Evolutionary conservation across 2,888 invertebrate genomes (phyloP), one percentile per base, ranked within the genome.

Genomic region (Amiota minor): DNA sequence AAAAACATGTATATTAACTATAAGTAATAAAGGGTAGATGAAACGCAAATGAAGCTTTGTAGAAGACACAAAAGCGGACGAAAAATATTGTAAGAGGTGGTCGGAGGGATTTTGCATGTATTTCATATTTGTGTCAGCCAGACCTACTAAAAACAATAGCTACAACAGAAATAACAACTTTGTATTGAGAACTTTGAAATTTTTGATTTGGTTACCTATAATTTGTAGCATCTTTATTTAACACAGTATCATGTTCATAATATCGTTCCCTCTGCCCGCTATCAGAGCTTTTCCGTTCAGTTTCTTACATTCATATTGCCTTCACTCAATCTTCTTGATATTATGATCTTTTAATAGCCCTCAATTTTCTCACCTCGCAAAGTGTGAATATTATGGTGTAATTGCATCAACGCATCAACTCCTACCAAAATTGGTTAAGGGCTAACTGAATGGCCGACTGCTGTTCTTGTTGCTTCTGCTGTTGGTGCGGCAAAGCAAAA

Each of bases 371-470:
- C 89, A 89, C 90, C 89, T 89, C 89, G 87, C 88, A 88, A 89
- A 89, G 89, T 89, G 89, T 89, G 89, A 89, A 89, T 89, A 89
- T 89, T 89, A 89, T 89, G 88, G 89, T 89, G 89, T 89, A 89
- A 89, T 89, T 89, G 89, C 89, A 88, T 89, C 89, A 89, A 89
- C 89, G 89, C 87, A 89, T 87, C 89, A 89, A 88, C 89, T 88
- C 88, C 88, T 88, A 88, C 88, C 88, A 88, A 88, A 87, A 88
- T 87, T 80, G 80, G 83, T 84, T 80, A 80, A 80, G 79, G 86
- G 83, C 81, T 78, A 84, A 78, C 80, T 65, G 53, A 16, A 70
- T 61, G 47, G 79, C 74, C 35, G 76, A 71, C 83, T 78, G 81
- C 65, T 71, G 78, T 71, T 56, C 16, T 14, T 18, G 35, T 11